Percentiles rank a stretch among this genome's conserved stretches.
phyloP scores from a whole-genome alignment of 1,140 invertebrate genomes.

The Drosophila nebulosa region DNA sequence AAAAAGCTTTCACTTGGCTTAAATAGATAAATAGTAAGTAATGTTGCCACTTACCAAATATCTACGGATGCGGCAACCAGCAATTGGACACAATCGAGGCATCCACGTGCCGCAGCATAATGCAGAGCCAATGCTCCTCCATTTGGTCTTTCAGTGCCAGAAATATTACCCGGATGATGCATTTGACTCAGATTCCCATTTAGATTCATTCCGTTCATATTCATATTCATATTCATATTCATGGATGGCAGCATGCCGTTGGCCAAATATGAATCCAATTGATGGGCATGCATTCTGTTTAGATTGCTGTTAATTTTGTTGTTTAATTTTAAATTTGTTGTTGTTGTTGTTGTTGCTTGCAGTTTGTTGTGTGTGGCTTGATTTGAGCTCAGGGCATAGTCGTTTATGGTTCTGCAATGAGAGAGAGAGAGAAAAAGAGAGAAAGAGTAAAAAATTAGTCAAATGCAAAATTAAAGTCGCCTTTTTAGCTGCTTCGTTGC shows the following conservation, averaged over 20 bases:
- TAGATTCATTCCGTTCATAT: constrained; percentile 5
- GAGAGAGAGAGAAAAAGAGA: background rate
- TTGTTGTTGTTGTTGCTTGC: constrained; percentile 15
- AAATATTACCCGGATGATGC: constrained; percentile 73
- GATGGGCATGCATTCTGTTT: constrained; percentile 70
- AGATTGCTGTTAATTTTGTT: constrained; percentile 26
- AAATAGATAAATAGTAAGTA: background rate
- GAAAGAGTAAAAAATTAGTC: background rate
- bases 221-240: constrained; percentile 24
- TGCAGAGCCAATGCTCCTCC: constrained; percentile 87
- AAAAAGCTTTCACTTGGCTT: constrained; percentile 25
- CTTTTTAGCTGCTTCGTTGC: constrained; percentile 9
- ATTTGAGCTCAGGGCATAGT: constrained; percentile 65
- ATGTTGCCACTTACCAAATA: constrained; percentile 85
- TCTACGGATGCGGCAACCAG: constrained; percentile 89
- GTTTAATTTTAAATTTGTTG: too few species aligned
- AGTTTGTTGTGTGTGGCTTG: constrained; percentile 35
- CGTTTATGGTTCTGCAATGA: constrained; percentile 61
- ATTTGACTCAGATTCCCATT: constrained; percentile 33
- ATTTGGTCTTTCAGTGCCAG: constrained; percentile 77
- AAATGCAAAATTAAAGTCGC: constrained; percentile 8
- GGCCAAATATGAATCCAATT: constrained; percentile 63
- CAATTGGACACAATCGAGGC: constrained; percentile 90
- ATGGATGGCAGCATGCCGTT: constrained; percentile 14
- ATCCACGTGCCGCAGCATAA: constrained; percentile 91